These are phyloP conservation scores for Heliconius aoede DNA, from an alignment of 2,888 invertebrate genomes.

Conservation along the genomic window DNA sequence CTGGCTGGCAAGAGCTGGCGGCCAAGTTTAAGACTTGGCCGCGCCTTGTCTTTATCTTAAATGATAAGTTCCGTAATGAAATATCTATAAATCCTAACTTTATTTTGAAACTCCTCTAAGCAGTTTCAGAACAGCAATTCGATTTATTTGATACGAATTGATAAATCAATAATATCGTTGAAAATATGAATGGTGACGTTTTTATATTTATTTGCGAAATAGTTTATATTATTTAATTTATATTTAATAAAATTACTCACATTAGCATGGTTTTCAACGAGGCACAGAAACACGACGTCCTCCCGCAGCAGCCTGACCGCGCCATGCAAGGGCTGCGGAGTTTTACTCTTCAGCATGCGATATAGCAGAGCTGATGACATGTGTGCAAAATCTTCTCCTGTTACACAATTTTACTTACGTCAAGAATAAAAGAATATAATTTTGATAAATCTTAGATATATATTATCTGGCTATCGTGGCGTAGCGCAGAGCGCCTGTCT, in stretches of 20 bases:
- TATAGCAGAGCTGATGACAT: slow-evolving; percentile 96
- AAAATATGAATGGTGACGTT: too few relatives aligned
- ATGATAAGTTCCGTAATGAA: too few relatives aligned
- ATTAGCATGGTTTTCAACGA: slow-evolving; percentile 94
- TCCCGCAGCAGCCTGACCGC: slow-evolving; percentile 94
- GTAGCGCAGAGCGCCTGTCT: neutral
- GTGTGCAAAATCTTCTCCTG: slow-evolving; percentile 95
- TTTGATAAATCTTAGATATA: neutral
- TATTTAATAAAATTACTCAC: slow-evolving; percentile 82
- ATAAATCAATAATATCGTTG: too few relatives aligned
- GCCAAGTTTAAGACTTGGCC: too few relatives aligned
- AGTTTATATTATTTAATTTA: too few relatives aligned
- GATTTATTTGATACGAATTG: too few relatives aligned
- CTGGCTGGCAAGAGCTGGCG: too few relatives aligned
- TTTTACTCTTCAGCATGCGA: slow-evolving; percentile 95
- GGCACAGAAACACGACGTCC: slow-evolving; percentile 96
- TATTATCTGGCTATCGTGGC: neutral
- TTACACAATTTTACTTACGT: neutral
- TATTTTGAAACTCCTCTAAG: too few relatives aligned
- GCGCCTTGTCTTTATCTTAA: too few relatives aligned
- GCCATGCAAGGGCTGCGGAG: slow-evolving; percentile 93
- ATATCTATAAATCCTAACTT: too few relatives aligned
- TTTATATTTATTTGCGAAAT: too few relatives aligned
- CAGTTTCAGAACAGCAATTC: too few relatives aligned
- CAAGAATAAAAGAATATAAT: neutral